These are phyloP conservation scores for Anas platyrhynchos DNA, from an alignment of 2,113 vertebrate species.

Conservation along the genomic window DNA sequence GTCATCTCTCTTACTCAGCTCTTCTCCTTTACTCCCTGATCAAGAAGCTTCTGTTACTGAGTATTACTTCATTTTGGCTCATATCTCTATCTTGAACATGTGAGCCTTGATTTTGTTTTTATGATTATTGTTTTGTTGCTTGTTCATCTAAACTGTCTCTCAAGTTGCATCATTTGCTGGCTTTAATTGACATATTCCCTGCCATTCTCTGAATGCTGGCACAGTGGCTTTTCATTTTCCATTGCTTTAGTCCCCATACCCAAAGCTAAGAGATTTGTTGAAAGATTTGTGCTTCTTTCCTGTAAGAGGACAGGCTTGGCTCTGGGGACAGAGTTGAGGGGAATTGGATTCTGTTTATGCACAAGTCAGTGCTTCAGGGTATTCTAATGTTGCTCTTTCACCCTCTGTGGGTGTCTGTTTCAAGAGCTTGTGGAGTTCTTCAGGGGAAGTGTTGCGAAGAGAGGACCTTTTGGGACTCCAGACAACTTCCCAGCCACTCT, in stretches of 20 bases:
- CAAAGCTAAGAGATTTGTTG: not conserved
- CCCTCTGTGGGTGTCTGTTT: conserved; percentile 7
- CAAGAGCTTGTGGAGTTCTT: conserved; percentile 5
- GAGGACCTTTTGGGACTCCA: conserved; percentile 22
- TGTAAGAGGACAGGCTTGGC: conserved; percentile 15
- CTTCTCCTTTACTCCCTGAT: conserved; percentile 14
- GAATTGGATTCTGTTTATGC: not conserved
- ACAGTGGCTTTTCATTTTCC: conserved; percentile 41
- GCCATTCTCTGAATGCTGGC: conserved; percentile 44
- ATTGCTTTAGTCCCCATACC: not conserved
- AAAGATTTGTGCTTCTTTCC: not conserved
- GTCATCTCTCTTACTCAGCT: conserved; percentile 14
- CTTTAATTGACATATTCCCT: conserved; percentile 47
- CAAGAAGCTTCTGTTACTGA: conserved; percentile 49
- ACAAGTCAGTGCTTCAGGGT: not conserved
- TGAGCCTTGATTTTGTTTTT: conserved; percentile 39
- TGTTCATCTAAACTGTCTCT: conserved; percentile 39
- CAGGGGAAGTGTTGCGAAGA: not conserved
- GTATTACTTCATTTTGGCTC: conserved; percentile 50
- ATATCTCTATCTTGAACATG: not conserved
- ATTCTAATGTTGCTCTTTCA: not conserved
- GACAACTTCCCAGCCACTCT: conserved; percentile 47
- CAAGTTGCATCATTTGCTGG: conserved; percentile 7
- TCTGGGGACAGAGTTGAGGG: conserved; percentile 14
- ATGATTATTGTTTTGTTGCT: conserved; percentile 53